phyloP scores from a whole-genome alignment of 1,140 invertebrate species.

The Linepithema humile region DNA sequence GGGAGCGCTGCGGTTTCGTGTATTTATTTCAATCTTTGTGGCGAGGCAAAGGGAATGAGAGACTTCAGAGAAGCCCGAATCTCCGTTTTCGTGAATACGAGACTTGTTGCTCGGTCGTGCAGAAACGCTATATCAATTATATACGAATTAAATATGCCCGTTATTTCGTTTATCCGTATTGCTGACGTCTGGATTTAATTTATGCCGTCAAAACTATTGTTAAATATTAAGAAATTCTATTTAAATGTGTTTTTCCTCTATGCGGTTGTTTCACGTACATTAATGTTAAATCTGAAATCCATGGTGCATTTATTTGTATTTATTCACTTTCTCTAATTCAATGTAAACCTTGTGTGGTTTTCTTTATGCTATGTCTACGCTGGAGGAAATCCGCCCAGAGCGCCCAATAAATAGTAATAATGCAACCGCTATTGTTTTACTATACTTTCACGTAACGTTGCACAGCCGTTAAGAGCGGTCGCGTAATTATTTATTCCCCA shows the following conservation, averaged over 20 bases:
- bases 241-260: not conserved
- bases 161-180: too few relatives aligned
- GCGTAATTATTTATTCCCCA: not conserved
- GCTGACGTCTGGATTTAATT: not conserved
- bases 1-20: not conserved
- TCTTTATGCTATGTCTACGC: not conserved
- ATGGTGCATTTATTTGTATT: slow-evolving; percentile 5
- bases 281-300: not conserved
- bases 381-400: not conserved
- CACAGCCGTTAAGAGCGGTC: too few relatives aligned
- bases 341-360: not conserved
- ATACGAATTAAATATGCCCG: not conserved
- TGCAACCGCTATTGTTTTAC: not conserved
- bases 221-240: too few relatives aligned
- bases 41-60: not conserved
- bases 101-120: not conserved
- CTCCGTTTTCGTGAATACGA: not conserved
- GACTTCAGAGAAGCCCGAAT: not conserved
- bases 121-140: not conserved
- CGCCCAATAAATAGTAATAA: slow-evolving; percentile 15
- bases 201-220: not conserved
- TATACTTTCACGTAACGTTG: not conserved
- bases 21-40: not conserved
- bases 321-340: slow-evolving; percentile 6
- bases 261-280: not conserved